phyloP scores from a whole-genome alignment of 2,797 vertebrate species.

The Cyclura pinguis region DNA sequence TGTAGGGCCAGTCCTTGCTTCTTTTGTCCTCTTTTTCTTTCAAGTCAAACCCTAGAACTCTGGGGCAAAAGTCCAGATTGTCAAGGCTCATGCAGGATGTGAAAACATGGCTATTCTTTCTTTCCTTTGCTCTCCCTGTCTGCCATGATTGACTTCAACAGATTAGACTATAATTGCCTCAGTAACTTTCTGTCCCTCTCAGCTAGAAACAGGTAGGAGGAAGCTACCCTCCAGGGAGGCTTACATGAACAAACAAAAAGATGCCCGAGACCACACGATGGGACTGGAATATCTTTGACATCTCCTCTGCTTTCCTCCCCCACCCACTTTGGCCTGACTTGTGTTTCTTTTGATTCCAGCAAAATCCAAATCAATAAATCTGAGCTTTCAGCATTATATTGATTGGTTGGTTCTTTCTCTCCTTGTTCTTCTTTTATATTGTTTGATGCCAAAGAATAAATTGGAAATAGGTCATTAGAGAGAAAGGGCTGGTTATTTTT shows the following conservation, averaged over 20 bases:
- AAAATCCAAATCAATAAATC: conserved; percentile 68
- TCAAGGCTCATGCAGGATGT: not conserved
- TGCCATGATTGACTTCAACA: conserved; percentile 5
- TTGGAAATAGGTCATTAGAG: conserved; percentile 65
- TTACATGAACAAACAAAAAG: conserved; percentile 10
- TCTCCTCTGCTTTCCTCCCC: conserved; percentile 32
- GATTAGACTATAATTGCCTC: conserved; percentile 1
- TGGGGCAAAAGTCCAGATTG: not conserved
- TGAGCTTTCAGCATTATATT: conserved; percentile 71
- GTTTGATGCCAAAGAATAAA: conserved; percentile 66
- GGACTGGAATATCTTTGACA: conserved; percentile 24
- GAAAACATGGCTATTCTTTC: not conserved
- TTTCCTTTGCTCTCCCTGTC: not conserved
- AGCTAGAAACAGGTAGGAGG: not conserved
- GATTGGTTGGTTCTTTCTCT: conserved; percentile 49
- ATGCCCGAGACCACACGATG: not conserved
- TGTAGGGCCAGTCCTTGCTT: too few relatives aligned
- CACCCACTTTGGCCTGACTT: conserved; percentile 28
- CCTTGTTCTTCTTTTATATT: conserved; percentile 61
- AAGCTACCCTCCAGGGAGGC: not conserved
- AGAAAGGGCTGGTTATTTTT: conserved; percentile 43
- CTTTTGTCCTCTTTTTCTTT: too few relatives aligned
- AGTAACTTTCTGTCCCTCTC: not conserved
- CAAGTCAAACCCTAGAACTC: not conserved
- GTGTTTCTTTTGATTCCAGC: conserved; percentile 68